These are phyloP conservation scores for Trididemnum nubilum DNA, from an alignment of 23 tunicate species.

Conservation along the genomic window DNA sequence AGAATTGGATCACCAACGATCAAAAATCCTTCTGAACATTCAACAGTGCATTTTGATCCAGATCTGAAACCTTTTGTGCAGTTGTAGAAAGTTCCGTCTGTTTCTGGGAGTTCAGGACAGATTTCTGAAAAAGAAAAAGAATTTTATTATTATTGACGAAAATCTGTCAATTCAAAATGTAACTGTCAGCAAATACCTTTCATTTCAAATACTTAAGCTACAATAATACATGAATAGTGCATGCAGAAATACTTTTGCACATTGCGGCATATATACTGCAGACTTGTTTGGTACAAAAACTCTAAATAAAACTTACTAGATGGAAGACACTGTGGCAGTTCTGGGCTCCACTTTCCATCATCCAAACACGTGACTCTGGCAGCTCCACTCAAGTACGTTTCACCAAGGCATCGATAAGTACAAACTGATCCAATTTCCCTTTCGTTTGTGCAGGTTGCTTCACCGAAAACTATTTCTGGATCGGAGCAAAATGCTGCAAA, in stretches of 20 bases:
- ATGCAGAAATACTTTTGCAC: no score
- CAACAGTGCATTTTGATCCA: constrained; percentile 31
- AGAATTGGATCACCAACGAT: constrained; percentile 7
- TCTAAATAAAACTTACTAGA: constrained; percentile 42
- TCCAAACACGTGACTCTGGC: constrained; percentile 36
- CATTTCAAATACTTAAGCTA: no score
- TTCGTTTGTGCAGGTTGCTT: constrained; percentile 30
- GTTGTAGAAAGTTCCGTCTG: constrained; percentile 16
- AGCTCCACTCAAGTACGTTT: constrained; percentile 26
- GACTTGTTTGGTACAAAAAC: no score
- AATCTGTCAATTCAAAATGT: no score
- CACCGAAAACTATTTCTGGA: constrained; percentile 23
- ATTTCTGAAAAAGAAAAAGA: neutral
- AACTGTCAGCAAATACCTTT: no score
- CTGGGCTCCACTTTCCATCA: constrained; percentile 48
- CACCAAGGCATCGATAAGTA: constrained; percentile 35
- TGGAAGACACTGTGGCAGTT: constrained; percentile 34
- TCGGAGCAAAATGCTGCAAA: constrained; percentile 44
- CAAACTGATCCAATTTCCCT: constrained; percentile 56
- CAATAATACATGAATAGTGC: no score
- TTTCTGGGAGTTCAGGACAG: constrained; percentile 4
- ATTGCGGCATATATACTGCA: no score
- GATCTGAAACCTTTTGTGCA: constrained; percentile 41
- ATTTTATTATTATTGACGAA: no score
- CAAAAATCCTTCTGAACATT: constrained; percentile 37